phyloP scores from a whole-genome alignment of 2,797 vertebrate genomes.

The Myripristis jacobus region DNA sequence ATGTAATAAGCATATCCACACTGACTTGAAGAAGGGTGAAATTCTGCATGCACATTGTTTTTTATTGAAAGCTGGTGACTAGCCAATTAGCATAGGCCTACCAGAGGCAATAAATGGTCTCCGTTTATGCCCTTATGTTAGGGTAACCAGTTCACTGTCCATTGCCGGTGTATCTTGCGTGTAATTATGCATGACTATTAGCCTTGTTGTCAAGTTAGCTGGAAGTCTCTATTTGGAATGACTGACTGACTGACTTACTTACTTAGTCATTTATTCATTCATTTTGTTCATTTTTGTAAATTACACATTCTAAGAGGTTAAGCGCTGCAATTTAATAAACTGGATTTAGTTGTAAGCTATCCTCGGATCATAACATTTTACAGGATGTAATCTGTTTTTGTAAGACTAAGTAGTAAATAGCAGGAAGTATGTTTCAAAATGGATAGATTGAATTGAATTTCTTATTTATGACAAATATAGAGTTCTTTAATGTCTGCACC shows the following conservation, averaged over 20 bases:
- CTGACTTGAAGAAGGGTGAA: not conserved
- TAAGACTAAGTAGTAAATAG: no score
- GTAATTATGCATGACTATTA: not conserved
- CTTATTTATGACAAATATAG: not conserved
- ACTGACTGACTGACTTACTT: no score
- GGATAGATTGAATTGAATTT: not conserved
- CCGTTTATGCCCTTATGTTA: not conserved
- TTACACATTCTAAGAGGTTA: no score
- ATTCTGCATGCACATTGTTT: not conserved
- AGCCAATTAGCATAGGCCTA: not conserved
- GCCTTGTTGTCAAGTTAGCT: no score
- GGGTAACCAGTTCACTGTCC: not conserved
- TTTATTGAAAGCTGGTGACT: no score
- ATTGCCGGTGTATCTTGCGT: not conserved
- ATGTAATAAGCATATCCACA: not conserved
- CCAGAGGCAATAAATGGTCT: not conserved
- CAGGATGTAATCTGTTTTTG: not conserved
- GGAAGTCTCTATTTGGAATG: no score
- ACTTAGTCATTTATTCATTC: no score
- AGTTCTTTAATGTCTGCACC: not conserved
- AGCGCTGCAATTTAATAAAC: no score
- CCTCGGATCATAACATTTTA: not conserved
- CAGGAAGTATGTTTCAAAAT: not conserved
- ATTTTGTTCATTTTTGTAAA: no score
- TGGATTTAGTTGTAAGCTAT: no score